phyloP scores from a whole-genome alignment of 1,140 invertebrate genomes.

The Bombus turneri region DNA sequence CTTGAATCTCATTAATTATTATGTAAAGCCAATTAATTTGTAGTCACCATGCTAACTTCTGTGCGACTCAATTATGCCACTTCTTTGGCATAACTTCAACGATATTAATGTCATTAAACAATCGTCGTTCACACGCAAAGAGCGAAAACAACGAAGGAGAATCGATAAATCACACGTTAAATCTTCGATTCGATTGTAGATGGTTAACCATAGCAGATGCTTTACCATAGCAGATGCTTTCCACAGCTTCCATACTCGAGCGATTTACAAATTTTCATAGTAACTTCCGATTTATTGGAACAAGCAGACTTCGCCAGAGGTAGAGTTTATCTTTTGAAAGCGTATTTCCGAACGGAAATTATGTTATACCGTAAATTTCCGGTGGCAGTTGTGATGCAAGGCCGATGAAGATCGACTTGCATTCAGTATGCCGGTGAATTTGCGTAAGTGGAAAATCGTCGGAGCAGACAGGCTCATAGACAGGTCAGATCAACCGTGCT shows the following conservation, averaged over 20 bases:
- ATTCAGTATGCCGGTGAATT: conserved; percentile 38
- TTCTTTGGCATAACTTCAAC: too few relatives aligned
- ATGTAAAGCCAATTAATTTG: too few relatives aligned
- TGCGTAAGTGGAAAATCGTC: conserved; percentile 56
- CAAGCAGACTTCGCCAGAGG: background rate
- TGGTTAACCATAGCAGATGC: background rate
- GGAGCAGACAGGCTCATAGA: background rate
- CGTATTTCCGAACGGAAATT: conserved; percentile 51
- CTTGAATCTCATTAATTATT: too few relatives aligned
- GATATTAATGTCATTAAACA: too few relatives aligned
- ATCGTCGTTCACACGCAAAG: too few relatives aligned
- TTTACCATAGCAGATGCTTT: background rate
- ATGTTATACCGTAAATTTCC: conserved; percentile 61
- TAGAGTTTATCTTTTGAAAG: conserved; percentile 17
- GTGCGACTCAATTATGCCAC: too few relatives aligned
- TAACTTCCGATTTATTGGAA: background rate
- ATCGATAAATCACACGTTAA: too few relatives aligned
- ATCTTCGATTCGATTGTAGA: conserved; percentile 14
- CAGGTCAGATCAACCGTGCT: background rate
- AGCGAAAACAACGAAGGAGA: too few relatives aligned
- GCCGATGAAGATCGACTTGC: conserved; percentile 24
- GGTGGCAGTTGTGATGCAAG: conserved; percentile 7
- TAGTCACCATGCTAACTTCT: too few relatives aligned
- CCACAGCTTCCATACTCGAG: background rate
- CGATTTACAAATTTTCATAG: conserved; percentile 37